These are phyloP conservation scores for Galemys pyrenaicus DNA, from an alignment of 2,113 vertebrate genomes.

Conservation along the genomic window DNA sequence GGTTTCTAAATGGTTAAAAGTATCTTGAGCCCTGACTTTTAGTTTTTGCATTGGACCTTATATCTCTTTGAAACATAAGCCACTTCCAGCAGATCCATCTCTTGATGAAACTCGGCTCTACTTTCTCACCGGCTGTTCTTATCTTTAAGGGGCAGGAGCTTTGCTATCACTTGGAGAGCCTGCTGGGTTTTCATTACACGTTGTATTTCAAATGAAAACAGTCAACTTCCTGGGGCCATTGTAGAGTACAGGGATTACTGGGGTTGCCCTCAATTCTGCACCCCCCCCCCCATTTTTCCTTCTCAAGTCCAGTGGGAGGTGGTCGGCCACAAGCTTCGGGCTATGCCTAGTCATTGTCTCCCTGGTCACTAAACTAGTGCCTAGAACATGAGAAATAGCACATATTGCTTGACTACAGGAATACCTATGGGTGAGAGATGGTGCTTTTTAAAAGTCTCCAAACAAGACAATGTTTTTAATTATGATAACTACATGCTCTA, in stretches of 20 bases:
- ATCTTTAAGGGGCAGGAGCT: background rate
- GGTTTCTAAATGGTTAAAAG: constrained; percentile 12
- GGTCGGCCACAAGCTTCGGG: background rate
- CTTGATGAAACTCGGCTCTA: background rate
- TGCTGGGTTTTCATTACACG: background rate
- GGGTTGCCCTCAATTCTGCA: background rate
- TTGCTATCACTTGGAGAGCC: background rate
- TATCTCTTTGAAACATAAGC: background rate
- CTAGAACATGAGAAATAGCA: background rate
- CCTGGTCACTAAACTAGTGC: background rate
- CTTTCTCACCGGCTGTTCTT: background rate
- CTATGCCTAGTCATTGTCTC: background rate
- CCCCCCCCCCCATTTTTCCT: background rate
- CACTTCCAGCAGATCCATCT: background rate
- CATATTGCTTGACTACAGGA: background rate
- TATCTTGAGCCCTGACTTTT: background rate
- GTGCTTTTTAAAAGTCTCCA: background rate
- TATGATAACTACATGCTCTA: background rate
- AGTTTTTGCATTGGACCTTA: background rate
- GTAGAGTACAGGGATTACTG: background rate
- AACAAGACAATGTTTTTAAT: background rate
- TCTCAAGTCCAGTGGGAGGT: background rate
- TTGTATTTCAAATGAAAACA: background rate
- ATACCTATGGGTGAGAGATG: background rate
- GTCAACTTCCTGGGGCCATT: background rate